These are phyloP conservation scores for Hippocampus mohnikei DNA, from an alignment of 2,113 vertebrate genomes.

Conservation along the genomic window DNA sequence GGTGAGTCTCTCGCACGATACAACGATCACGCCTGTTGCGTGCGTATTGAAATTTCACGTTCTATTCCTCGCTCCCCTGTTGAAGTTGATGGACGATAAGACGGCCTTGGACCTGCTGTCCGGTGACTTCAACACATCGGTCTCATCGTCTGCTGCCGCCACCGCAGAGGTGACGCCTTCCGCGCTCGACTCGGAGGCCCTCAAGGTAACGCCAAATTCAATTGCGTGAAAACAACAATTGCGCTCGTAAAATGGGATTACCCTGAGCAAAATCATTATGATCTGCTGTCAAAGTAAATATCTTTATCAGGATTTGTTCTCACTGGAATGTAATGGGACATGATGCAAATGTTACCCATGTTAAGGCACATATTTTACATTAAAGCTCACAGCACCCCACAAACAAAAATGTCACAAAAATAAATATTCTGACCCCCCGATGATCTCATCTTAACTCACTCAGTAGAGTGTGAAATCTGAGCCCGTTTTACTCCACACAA, in stretches of 20 bases:
- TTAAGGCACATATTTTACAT: background rate
- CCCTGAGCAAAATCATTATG: background rate
- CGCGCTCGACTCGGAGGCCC: conserved; percentile 35
- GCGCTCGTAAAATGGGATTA: background rate
- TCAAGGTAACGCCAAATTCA: conserved; percentile 47
- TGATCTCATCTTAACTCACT: background rate
- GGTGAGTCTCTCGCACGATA: conserved; percentile 30
- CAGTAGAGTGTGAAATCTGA: too few relatives aligned
- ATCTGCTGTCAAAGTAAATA: background rate
- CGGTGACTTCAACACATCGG: conserved; percentile 47
- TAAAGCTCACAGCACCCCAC: too few relatives aligned
- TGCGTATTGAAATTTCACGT: background rate
- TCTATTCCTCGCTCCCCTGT: conserved; percentile 1
- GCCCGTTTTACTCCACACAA: background rate
- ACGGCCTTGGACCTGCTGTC: conserved; percentile 66
- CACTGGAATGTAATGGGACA: background rate
- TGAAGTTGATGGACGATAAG: conserved; percentile 58
- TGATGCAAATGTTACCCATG: background rate
- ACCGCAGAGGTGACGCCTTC: conserved; percentile 35
- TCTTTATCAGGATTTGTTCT: background rate
- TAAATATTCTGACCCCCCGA: too few relatives aligned
- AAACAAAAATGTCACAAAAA: too few relatives aligned
- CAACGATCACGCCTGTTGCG: background rate
- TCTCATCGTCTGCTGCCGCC: conserved; percentile 8
- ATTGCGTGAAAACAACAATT: too few relatives aligned